Evolutionary conservation across 2,888 invertebrate species (phyloP), one percentile per base, ranked within the genome.

Genomic region (Chymomyza caudatula): DNA sequence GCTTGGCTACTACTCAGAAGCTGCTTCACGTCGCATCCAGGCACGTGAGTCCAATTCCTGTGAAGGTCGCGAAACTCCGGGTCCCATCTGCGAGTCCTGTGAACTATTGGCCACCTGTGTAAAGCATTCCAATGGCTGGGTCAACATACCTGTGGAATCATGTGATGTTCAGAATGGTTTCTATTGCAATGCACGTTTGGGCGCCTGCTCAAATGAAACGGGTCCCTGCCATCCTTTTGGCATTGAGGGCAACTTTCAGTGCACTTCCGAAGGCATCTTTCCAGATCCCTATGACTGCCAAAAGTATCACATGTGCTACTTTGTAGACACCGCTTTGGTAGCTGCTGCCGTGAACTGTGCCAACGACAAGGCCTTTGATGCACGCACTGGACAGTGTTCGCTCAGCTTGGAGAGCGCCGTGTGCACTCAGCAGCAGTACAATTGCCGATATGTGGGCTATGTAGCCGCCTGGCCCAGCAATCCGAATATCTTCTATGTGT

Each of bases 241-340:
- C 2, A 87, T 88, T 56, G 89, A 89, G 54, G 89, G 88, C 4
- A 90, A 89, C 67, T 90, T 90, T 20, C 89, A 89, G 43, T 90
- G 90, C 73, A 90, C 89, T 2, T 88, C 89, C 0, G 88, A 89
- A 44, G 90, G 90, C 51, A 79, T 90, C 17, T 90, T 89, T 42
- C 90, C 90, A 2, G 90, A 90, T 87, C 90, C 90, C 2, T 90
- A 90, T 43, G 90, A 90, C 63, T 90, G 90, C 56, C 90, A 90
- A 73, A 88, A 87, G 60, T 90, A 90, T 65, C 90, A 90, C 57
- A 89, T 90, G 88, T 90, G 90, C 60, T 89, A 90, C 61, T 88
- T 88, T 66, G 88, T 88, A 25, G 86, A 83, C 29, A 78, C 85
- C 11, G 88, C 89, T n/a, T 62, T 89, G 20, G 88, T 90, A 2